phyloP scores from a whole-genome alignment of 1,140 invertebrate species.

The Sinella curviseta region DNA sequence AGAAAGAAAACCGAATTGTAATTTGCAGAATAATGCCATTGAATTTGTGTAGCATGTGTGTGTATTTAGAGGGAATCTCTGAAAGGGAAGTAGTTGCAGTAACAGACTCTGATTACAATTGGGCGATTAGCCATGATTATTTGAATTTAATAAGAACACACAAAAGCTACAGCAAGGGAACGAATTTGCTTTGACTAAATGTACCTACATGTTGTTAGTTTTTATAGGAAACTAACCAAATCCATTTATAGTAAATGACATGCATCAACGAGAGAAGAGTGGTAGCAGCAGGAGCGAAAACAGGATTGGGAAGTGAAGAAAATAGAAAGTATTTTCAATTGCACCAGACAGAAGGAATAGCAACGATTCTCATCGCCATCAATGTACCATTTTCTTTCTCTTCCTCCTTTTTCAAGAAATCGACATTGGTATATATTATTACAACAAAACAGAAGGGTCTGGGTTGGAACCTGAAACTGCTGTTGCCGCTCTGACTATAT shows the following conservation, averaged over 20 bases:
- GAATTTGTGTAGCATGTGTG: neutral
- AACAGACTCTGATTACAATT: neutral
- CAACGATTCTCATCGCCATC: neutral
- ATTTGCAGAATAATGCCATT: too few relatives aligned
- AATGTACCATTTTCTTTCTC: constrained; percentile 2
- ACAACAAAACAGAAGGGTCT: too few relatives aligned
- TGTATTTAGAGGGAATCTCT: neutral
- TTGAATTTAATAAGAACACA: constrained; percentile 2
- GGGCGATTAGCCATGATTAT: constrained; percentile 13
- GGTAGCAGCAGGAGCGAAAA: too few relatives aligned
- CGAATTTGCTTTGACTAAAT: neutral
- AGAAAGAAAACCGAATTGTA: too few relatives aligned
- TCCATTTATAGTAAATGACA: neutral
- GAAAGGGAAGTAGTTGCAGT: neutral
- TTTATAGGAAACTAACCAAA: too few relatives aligned
- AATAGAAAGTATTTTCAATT: constrained; percentile 4
- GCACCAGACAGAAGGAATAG: neutral
- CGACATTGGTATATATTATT: too few relatives aligned
- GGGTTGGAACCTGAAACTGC: too few relatives aligned
- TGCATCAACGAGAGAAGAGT: neutral
- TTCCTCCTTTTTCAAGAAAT: neutral
- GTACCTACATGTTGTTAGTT: too few relatives aligned
- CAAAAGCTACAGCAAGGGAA: neutral
- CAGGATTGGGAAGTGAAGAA: neutral
- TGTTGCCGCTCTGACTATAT: neutral